These are phyloP conservation scores for Ornithoptera priamus DNA, from an alignment of 2,888 invertebrate species.

Conservation along the genomic window DNA sequence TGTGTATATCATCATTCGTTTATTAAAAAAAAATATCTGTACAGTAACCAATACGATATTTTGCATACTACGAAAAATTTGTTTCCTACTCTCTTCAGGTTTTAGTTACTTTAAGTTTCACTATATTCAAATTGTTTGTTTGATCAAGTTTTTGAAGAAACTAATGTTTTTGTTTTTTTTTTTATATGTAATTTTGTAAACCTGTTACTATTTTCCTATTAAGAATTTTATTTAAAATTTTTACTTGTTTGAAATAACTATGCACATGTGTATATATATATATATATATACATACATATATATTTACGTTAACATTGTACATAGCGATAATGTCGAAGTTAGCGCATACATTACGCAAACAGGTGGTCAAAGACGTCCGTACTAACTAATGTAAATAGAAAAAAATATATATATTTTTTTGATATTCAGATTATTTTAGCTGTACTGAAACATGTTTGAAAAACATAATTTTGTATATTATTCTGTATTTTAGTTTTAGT, in stretches of 20 bases:
- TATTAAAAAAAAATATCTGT: too few species aligned
- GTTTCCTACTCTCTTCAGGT: not conserved
- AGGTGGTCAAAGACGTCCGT: conserved; percentile 1
- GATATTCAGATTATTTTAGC: conserved; percentile 2
- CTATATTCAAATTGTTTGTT: not conserved
- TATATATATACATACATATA: too few species aligned
- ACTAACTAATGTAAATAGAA: conserved; percentile 1
- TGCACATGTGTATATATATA: not conserved
- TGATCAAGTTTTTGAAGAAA: not conserved
- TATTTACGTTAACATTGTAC: conserved; percentile 15
- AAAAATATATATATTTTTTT: not conserved
- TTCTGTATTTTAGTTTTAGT: conserved; percentile 4
- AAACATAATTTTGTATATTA: conserved; percentile 15
- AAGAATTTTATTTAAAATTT: not conserved
- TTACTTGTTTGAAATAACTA: not conserved
- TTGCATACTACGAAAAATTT: too few species aligned
- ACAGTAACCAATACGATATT: too few species aligned
- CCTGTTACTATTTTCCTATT: not conserved
- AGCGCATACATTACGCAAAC: conserved; percentile 2
- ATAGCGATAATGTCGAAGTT: conserved; percentile 14
- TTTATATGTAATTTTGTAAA: not conserved
- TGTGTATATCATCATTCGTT: too few species aligned
- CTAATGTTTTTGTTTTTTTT: not conserved
- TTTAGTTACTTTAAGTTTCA: not conserved
- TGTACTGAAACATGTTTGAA: conserved; percentile 9